phyloP scores from a whole-genome alignment of 1,140 invertebrate species.

The Caenorhabditis remanei region DNA sequence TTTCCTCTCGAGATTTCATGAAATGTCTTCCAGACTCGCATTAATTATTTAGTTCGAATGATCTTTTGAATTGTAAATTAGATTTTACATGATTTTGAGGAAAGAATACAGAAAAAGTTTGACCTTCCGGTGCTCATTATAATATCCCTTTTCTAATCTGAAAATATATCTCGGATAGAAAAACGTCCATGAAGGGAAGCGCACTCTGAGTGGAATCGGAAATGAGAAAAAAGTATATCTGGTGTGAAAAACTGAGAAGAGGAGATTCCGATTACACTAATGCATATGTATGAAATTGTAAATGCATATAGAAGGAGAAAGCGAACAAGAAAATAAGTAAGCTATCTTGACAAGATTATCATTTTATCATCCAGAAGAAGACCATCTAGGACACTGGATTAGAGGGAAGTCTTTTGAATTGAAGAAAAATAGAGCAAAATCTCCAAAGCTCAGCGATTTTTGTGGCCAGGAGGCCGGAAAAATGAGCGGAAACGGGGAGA shows the following conservation, averaged over 20 bases:
- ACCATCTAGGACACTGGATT: constrained; percentile 11
- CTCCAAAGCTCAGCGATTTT: constrained; percentile 25
- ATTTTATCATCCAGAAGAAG: constrained; percentile 11
- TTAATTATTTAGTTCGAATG: too few relatives aligned
- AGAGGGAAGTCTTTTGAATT: background rate
- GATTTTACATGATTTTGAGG: too few relatives aligned
- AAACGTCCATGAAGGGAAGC: background rate
- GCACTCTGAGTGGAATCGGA: constrained; percentile 20
- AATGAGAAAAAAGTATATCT: constrained; percentile 2
- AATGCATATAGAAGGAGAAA: background rate
- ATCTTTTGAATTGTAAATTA: too few relatives aligned
- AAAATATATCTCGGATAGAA: background rate
- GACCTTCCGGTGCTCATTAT: background rate
- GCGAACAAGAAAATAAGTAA: background rate
- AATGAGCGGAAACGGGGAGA: constrained; percentile 24
- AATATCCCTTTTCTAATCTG: constrained; percentile 23
- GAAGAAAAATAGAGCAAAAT: background rate
- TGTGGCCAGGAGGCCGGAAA: constrained; percentile 15
- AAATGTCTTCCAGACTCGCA: too few relatives aligned
- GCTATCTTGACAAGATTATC: constrained; percentile 1
- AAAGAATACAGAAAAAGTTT: too few relatives aligned
- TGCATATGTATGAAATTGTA: constrained; percentile 2
- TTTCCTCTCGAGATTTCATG: too few relatives aligned
- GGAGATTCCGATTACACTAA: constrained; percentile 44
- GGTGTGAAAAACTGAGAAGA: background rate